Conservation (phyloP, 1,140 invertebrate genomes). For the Heliothis subflexa region DNA sequence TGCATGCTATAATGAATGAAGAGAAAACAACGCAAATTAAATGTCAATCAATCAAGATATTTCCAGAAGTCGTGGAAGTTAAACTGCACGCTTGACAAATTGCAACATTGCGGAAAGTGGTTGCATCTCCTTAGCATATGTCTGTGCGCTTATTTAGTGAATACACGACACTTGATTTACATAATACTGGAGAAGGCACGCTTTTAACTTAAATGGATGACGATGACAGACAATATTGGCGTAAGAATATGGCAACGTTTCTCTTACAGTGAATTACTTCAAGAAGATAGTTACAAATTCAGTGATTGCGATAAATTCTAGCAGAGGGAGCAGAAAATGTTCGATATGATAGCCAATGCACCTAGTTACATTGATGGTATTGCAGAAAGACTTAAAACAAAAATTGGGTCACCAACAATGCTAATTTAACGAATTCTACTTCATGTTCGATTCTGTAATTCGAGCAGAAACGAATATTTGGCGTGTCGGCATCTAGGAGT, state of each 20-base stretch:
- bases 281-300: too few species aligned
- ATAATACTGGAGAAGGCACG: neutral
- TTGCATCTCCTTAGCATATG: neutral
- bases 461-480: constrained; percentile 19
- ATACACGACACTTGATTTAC: neutral
- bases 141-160: neutral
- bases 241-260: neutral
- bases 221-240: neutral
- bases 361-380: too few species aligned
- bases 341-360: too few species aligned
- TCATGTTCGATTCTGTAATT: constrained; percentile 28
- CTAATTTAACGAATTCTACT: neutral
- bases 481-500: constrained; percentile 30
- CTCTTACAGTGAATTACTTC: too few species aligned
- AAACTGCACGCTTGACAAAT: too few species aligned
- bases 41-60: neutral
- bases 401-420: neutral
- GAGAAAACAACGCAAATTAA: too few species aligned
- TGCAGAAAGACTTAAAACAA: neutral
- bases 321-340: too few species aligned
- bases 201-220: neutral
- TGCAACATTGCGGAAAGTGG: neutral
- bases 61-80: too few species aligned
- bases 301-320: too few species aligned
- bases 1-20: too few species aligned